Evolutionary conservation across 1,140 invertebrate species (phyloP).

Genomic region (Dendroctonus valens): DNA sequence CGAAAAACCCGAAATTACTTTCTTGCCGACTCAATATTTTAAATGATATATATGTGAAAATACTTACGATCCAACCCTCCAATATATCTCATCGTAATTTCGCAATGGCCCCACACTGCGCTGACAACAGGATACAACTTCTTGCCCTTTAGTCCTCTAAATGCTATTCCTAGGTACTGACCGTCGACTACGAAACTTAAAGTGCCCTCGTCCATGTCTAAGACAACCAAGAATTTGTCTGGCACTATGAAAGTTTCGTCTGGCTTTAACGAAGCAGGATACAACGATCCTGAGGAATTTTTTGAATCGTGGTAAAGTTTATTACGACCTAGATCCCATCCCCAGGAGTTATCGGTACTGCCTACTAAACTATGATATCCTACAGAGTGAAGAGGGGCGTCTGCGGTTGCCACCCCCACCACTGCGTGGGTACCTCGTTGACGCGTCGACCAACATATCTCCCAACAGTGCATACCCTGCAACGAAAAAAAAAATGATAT

Average conservation of each 20-base stretch:
- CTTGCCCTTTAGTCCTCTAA: conserved; percentile 93
- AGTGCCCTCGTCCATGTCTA: conserved; percentile 99
- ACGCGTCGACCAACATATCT: conserved; percentile 93
- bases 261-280: conserved; percentile 88
- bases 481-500: neutral
- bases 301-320: conserved; percentile 93
- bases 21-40: too few species aligned
- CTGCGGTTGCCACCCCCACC: conserved; percentile 93
- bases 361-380: conserved; percentile 83
- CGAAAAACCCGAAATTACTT: too few species aligned
- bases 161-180: conserved; percentile 96
- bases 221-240: conserved; percentile 94
- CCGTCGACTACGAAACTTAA: conserved; percentile 97
- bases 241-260: conserved; percentile 98
- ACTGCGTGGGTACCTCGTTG: conserved; percentile 98
- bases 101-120: conserved; percentile 99
- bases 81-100: conserved; percentile 98
- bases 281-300: conserved; percentile 84
- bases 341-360: conserved; percentile 94
- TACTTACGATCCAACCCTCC: conserved; percentile 97
- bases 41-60: conserved; percentile 10
- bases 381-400: conserved; percentile 83
- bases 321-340: conserved; percentile 94
- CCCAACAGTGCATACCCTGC: conserved; percentile 93
- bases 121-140: conserved; percentile 98